Evolutionary conservation across 1,140 invertebrate species (phyloP), one percentile per base, ranked within the genome.

Genomic region (Oscheius sp.): DNA sequence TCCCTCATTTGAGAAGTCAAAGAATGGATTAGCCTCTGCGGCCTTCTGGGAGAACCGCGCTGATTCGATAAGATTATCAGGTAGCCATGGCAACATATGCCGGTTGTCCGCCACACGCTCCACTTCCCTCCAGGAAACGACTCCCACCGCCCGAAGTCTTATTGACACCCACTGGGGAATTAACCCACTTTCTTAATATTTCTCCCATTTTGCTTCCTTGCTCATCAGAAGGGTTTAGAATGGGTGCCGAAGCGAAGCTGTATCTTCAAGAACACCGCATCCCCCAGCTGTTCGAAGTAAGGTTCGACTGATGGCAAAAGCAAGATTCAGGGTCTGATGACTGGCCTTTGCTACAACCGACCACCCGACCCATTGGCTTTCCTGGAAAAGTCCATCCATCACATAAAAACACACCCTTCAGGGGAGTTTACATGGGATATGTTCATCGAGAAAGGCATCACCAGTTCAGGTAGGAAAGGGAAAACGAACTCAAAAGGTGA

Each of bases 261-360:
- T 83, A 83, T 68, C 76, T 83, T 18, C 80, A 83, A 35, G 82
- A 84, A n/a, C 78, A 83, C 71, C 61, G 58, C 23, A 83, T 83
- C 58, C 82, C 82, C 10, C 82, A 84, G 49, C 75, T 84, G 4
- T 83, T 84, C 62, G 82, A 83, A 76, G 82, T 84, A 46, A 36
- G 29, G 38, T 36, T 79, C 20, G 32, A 76, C 18, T 34, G n/a
- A n/a, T n/a, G n/a, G 7, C 32, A 38, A 35, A 78, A 73, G 3
- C 38, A 63, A 29, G 23, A 70, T 18, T 59, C 32, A 83, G 82
- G 82, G 82, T 46, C 68, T 83, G 3, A 83, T 83, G 82, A 83
- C 82, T 64, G 82, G 82, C 3, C 59, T 83, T 13, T 79, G 84
- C 32, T 84, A 82, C 64, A 84, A 78, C 45, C 78, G 83, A 70